Base-by-base conservation (phyloP, 2,888 invertebrate species). In the Cetonia aurata region DNA sequence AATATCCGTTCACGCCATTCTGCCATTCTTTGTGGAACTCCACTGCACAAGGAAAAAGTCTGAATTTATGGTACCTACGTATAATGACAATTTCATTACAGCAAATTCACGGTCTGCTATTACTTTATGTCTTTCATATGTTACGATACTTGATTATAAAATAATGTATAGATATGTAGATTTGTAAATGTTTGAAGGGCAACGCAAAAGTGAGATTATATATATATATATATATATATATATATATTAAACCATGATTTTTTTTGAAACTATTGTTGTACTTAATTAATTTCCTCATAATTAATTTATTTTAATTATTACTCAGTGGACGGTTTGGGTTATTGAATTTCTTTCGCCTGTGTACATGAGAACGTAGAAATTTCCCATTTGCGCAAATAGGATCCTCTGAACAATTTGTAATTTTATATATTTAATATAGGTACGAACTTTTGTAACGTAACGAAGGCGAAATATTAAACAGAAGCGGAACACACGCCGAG, bases 71-170 rank as follows among this genome's bases (percentile, higher is more conserved):
- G 62, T 33, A 25, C n/a, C n/a, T n/a, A n/a, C 25, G 50, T 41
- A 33, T 62, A 62, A 62, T 31, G 62, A 50, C 62, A n/a, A 50
- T 62, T 62, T 62, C 62, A 62, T 62, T 62, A 33, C 8, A 17
- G 50, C 37, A 37, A 50, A 62, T 62, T 62, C 31, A 31, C 25
- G 25, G 31, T 25, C 17, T 9, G 50, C 17, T 44, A 10, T 62
- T 15, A 17, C 17, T 37, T 62, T 50, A 37, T 44, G 62, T 37
- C 62, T 33, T 33, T 62, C 62, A 33, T 62, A 62, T 48, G 48
- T 62, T 33, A 33, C 4, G 3, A 4, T 0, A 13, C 6, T 33
- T 48, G 50, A 62, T 62, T 62, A 37, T 15, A 62, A 17, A 62
- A 62, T 62, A 62, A 62, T 62, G 15, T 37, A 41, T 41, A 37